Base-by-base conservation (phyloP, 2,888 invertebrate species). In the Drosophila longiperda region DNA sequence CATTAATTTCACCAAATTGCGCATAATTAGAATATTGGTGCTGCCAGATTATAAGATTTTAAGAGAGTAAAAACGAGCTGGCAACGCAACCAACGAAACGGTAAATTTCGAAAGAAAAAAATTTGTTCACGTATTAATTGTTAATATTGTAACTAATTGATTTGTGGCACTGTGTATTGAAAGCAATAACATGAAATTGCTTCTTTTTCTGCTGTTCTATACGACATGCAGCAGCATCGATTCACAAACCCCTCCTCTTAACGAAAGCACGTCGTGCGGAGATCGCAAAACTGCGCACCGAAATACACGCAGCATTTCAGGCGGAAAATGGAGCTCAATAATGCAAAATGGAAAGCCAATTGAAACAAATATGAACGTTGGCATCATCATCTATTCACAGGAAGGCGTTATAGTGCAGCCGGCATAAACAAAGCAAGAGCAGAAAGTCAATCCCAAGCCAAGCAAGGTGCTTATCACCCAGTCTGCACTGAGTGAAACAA, bases 361-460 rank as follows among this genome's bases (percentile, higher is more conserved):
- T 12, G 17, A 33, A 20, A 2, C 6, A 17, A 2, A 20, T 0
- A 11, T 52, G 3, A 58, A 8, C 7, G 29, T 0, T n/a, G 20
- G 1, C 7, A 12, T 1, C 3, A 12, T 17, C 5, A 17, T 17
- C 2, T 23, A 17, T 17, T 3, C n/a, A 8, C 36, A 85, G 87
- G 45, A 83, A 67, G 90, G 90, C 0, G 80, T 88, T 3, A 76
- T 92, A 40, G 87, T 91, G 33, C 92, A 92, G 52, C 92, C 92
- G 0, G 38, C n/a, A 0, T 92, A 92, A 92, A 91, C 91, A 2
- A 79, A 83, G 17, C 29, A n/a, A 23, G 17, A 11, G 5, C 34
- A 29, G 23, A 62, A 5, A 29, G 50, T 26, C 7, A 36, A 33
- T 1, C 62, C 54, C n/a, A 62, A 58, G 5, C 33, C 75, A 6